A percentile compares a stretch with the other conserved stretches of the same genome.
phyloP scores from a whole-genome alignment of 2,888 invertebrate species.

The Sepioteuthis lessoniana region DNA sequence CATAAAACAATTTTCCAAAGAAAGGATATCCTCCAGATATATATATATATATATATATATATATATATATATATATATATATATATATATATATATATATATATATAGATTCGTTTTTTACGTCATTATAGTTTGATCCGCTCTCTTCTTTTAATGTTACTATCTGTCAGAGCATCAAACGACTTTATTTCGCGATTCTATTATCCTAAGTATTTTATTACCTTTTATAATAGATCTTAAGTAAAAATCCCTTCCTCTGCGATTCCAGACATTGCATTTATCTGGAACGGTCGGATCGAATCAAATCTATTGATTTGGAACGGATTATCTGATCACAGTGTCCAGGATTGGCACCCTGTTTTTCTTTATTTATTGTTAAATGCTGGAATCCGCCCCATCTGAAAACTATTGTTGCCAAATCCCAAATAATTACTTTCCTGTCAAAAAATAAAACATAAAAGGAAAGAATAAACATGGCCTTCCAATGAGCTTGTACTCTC shows the following conservation, averaged over 20 bases:
- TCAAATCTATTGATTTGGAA: not conserved
- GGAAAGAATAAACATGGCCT: no score
- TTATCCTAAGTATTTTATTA: not conserved
- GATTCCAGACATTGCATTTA: not conserved
- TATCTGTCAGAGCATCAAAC: no score
- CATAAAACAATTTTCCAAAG: not conserved
- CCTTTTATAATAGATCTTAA: not conserved
- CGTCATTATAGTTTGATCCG: no score
- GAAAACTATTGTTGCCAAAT: no score
- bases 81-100: slow-evolving; percentile 45
- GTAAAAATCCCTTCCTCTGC: not conserved
- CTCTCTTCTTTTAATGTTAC: no score
- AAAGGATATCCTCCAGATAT: not conserved
- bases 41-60: not conserved
- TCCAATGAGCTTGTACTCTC: no score
- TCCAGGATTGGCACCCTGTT: not conserved
- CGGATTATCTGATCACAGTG: not conserved
- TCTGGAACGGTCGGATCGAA: not conserved
- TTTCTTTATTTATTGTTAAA: not conserved
- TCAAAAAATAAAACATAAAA: no score
- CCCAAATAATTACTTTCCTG: no score
- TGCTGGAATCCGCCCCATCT: no score
- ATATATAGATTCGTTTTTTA: slow-evolving; percentile 34
- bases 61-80: slow-evolving; percentile 25
- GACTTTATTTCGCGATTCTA: not conserved